Evolutionary conservation across 2,888 invertebrate genomes (phyloP).

Genomic region (Phragmatobia fuliginosa): DNA sequence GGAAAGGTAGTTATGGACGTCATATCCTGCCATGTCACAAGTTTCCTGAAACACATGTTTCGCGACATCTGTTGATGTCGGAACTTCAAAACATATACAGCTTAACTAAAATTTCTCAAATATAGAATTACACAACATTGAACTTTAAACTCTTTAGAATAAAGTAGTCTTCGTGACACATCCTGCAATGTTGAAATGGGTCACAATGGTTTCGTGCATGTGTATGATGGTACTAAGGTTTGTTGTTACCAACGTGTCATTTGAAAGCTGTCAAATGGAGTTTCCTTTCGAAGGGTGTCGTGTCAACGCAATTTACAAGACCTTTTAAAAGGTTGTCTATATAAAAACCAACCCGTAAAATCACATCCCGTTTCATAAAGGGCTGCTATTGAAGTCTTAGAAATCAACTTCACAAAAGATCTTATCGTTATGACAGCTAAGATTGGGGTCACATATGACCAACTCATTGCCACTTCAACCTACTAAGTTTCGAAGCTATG

Average conservation of each 20-base stretch:
- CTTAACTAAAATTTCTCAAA: constrained; percentile 22
- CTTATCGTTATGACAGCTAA: neutral
- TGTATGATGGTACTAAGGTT: constrained; percentile 51
- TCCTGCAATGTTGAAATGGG: constrained; percentile 29
- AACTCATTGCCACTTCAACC: too few species aligned
- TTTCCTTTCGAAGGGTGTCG: constrained; percentile 47
- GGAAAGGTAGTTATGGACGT: constrained; percentile 8
- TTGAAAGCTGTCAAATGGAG: constrained; percentile 54
- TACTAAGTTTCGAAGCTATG: too few species aligned
- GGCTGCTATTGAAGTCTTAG: neutral
- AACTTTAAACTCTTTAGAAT: constrained; percentile 27
- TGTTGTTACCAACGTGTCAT: constrained; percentile 31
- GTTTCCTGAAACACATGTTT: constrained; percentile 45
- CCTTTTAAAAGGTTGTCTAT: constrained; percentile 52
- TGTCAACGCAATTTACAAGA: constrained; percentile 50
- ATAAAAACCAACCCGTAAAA: constrained; percentile 41
- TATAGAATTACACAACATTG: constrained; percentile 28
- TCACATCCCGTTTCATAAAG: neutral
- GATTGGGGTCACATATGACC: too few species aligned
- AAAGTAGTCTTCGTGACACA: constrained; percentile 27
- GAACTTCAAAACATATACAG: constrained; percentile 38
- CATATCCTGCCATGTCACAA: constrained; percentile 45
- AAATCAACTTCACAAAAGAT: neutral
- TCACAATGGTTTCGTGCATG: constrained; percentile 41
- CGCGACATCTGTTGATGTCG: constrained; percentile 45